These are phyloP conservation scores for Euproctis similis DNA, from an alignment of 2,888 invertebrate genomes.

Conservation along the genomic window DNA sequence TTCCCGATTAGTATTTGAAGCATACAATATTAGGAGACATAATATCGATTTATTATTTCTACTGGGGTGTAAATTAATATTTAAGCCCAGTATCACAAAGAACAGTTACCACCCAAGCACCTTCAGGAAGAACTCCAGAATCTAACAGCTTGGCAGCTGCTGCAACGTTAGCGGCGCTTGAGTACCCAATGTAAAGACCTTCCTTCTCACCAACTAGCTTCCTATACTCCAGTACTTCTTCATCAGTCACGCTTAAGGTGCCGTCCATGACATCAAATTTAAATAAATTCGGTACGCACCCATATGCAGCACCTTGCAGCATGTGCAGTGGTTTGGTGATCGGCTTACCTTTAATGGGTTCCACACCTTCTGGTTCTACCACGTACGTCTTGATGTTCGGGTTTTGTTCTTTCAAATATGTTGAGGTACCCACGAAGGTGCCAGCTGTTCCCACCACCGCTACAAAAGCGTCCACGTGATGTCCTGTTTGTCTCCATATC, in stretches of 20 bases:
- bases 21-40: too few relatives aligned
- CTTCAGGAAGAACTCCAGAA: slow-evolving; percentile 48
- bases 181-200: slow-evolving; percentile 61
- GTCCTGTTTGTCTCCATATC: slow-evolving; percentile 64
- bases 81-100: slow-evolving; percentile 59
- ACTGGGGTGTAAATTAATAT: too few relatives aligned
- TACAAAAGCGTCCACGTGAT: slow-evolving; percentile 56
- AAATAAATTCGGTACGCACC: slow-evolving; percentile 54
- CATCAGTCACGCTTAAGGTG: slow-evolving; percentile 52
- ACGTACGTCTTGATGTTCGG: slow-evolving; percentile 46
- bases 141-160: slow-evolving; percentile 55
- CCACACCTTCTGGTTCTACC: slow-evolving; percentile 57
- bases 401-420: slow-evolving; percentile 55
- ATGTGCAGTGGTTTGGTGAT: slow-evolving; percentile 61
- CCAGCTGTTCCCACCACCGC: slow-evolving; percentile 62
- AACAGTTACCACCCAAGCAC: slow-evolving; percentile 59
- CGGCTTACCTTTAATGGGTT: slow-evolving; percentile 52
- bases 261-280: slow-evolving; percentile 56
- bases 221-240: slow-evolving; percentile 50
- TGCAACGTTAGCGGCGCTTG: slow-evolving; percentile 62
- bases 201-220: slow-evolving; percentile 53
- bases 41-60: too few relatives aligned
- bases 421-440: slow-evolving; percentile 54
- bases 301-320: slow-evolving; percentile 64
- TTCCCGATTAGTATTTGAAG: too few relatives aligned